These are phyloP conservation scores for Ara ararauna DNA, from an alignment of 2,797 vertebrate genomes.

Conservation along the genomic window DNA sequence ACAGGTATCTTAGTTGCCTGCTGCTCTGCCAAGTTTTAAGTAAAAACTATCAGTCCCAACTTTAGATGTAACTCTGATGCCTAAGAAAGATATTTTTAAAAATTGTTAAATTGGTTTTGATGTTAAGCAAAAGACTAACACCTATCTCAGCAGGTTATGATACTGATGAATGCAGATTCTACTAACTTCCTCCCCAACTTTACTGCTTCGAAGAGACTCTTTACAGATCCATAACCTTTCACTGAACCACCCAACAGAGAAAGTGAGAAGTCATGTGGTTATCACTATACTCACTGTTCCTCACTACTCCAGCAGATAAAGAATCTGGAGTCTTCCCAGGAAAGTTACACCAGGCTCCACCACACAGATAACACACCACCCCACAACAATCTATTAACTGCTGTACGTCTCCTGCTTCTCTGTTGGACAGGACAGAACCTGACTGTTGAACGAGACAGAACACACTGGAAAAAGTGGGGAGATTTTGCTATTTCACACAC, in stretches of 20 bases:
- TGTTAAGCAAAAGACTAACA: not conserved
- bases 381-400: not conserved
- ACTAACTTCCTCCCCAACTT: not conserved
- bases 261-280: not conserved
- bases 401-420: not conserved
- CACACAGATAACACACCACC: not conserved
- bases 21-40: not conserved
- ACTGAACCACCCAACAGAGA: not conserved
- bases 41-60: not conserved
- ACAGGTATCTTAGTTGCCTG: not conserved
- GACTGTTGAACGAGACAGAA: not conserved
- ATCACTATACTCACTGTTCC: not conserved
- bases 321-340: not conserved
- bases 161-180: not conserved
- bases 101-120: not conserved
- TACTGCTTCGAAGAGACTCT: not conserved
- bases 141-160: not conserved
- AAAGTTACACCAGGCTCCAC: not conserved
- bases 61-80: not conserved
- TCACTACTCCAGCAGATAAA: not conserved
- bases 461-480: not conserved
- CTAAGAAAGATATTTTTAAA: not conserved
- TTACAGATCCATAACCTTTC: not conserved
- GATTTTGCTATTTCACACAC: not conserved
- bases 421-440: not conserved